Base-by-base conservation (phyloP, 2,888 invertebrate genomes). In the Cryptocephalus primarius region DNA sequence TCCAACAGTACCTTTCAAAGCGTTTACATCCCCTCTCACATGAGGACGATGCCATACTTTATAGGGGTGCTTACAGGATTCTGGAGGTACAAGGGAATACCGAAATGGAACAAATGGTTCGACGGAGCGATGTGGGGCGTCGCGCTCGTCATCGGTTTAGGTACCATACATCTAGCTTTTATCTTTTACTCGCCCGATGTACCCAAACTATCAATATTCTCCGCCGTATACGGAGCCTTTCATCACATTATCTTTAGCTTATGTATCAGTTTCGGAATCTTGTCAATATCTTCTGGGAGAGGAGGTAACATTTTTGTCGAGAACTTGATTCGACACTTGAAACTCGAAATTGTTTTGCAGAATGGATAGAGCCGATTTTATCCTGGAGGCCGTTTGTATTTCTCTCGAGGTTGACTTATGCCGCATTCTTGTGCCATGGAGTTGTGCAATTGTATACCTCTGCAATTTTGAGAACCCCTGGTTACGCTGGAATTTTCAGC, bases 221-320 rank as follows among this genome's bases (percentile, higher is more conserved):
- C 60, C 1, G 62, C 64, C 1, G 40, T 63, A 3, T 66, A 65
- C 46, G 60, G 60, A 8, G 57, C 61, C 2, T 45, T 63, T 44
- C 63, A 64, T 43, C 64, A 63, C 44, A 55, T 61, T 11, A 56
- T 58, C 8, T 66, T 64, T 59, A 58, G 60, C 34, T 32, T 60
- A 11, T 61, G 57, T 9, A 60, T 62, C 13, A 54, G 60, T 39
- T 61, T 61, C 60, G 54, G 60, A 13, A 62, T 66, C 36, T 52
- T 66, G 32, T 61, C 60, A 1, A 53, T 61, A 8, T 62, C 64
- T 4, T 60, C 60, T 36, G 65, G 65, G 22, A 56, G 63, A 46
- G 62, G 63, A 51, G 54, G 66, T 66, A 57, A 60, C n/a, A 46
- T 38, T 40, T 14, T 40, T 9, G 10, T 14, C 9, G 4, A 36